Base-by-base conservation (phyloP, 2,113 vertebrate species). In the Phrynosoma platyrhinos region DNA sequence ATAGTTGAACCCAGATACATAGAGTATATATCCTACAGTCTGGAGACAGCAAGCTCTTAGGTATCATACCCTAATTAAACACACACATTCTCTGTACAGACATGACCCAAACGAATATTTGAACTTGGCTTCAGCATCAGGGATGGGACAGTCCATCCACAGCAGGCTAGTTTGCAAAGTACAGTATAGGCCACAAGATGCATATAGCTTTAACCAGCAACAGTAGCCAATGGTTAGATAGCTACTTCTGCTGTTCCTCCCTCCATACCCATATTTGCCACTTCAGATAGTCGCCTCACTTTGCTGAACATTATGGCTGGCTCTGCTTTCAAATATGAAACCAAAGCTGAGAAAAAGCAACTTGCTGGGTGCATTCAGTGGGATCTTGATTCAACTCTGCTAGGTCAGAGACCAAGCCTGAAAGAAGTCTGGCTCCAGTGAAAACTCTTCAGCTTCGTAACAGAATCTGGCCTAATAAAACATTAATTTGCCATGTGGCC, bases 401-500 rank as follows among this genome's bases (percentile, higher is more conserved):
- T 78, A 77, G 75, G 87, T 83, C 62, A 40, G 83, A 78, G 84
- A 78, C 81, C 87, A 88, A 40, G 16, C 42, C 58, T 21, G 72
- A 76, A 81, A 69, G n/a, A 88, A 89, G 86, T 83, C 93, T 93
- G 95, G 92, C 87, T 94, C 91, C 94, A 93, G 90, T 91, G 91
- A 87, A 94, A 94, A 90, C 91, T 89, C 92, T 94, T 90, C 94
- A 94, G 92, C 92, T 88, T 75, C 89, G 93, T 72, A 90, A 88
- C 74, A 23, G 89, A 91, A 91, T 69, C 94, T 94, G 89, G 92
- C 93, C 92, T 94, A 96, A 94, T 47, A 94, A 92, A 91, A 92
- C 92, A 92, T 93, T 92, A 69, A 94, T 96, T 94, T 94, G 93
- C 95, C 95, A 94, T 94, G 95, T 94, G 94, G 95, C 93, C 94